These are phyloP conservation scores for Serinus canaria DNA, from an alignment of 2,113 vertebrate species.

Conservation along the genomic window DNA sequence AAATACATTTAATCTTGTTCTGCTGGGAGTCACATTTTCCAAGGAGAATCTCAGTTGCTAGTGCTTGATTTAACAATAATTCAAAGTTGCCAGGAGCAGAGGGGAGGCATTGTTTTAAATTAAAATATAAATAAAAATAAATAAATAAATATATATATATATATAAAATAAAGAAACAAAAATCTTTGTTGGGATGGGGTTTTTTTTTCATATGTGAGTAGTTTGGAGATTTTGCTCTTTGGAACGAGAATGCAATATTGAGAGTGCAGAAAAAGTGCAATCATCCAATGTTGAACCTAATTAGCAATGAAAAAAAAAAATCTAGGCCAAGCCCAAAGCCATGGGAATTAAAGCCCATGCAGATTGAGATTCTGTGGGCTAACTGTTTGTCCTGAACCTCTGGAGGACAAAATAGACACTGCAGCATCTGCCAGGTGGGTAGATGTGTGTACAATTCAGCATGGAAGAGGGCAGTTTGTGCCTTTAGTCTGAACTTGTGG, in stretches of 20 bases:
- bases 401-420: not conserved
- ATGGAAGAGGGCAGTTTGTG: not conserved
- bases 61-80: not conserved
- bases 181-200: not conserved
- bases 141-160: not conserved
- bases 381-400: not conserved
- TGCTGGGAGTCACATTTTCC: not conserved
- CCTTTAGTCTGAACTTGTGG: not conserved
- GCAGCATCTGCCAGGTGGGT: not conserved
- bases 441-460: accelerated
- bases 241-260: not conserved
- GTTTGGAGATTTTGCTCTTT: not conserved
- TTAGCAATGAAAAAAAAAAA: not conserved
- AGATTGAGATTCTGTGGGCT: not conserved
- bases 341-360: not conserved
- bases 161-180: not conserved
- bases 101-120: not conserved
- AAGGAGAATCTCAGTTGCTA: not conserved
- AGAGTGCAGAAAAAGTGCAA: not conserved
- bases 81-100: not conserved
- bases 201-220: not conserved
- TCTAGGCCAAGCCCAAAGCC: not conserved
- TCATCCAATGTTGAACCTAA: not conserved
- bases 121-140: not conserved
- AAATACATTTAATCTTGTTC: not conserved